Conservation (phyloP, 2,888 invertebrate genomes). For the Cheilosia vulpina region DNA sequence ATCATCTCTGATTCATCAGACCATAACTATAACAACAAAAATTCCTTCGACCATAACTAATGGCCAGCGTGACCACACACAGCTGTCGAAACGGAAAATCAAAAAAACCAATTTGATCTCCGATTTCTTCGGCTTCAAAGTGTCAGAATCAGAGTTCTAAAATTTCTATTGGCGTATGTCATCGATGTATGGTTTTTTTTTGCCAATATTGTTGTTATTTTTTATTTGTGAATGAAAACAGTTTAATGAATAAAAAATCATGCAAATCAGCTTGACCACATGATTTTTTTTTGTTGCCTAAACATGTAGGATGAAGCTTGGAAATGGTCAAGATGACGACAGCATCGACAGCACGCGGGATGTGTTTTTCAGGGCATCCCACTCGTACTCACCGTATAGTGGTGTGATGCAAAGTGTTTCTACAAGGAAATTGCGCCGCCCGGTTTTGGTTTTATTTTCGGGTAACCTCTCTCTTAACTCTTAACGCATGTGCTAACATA, state of each 20-base stretch:
- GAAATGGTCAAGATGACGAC: slow-evolving; percentile 62
- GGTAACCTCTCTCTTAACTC: background rate
- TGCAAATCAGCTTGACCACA: slow-evolving; percentile 60
- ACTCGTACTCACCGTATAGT: slow-evolving; percentile 23
- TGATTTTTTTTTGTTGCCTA: slow-evolving; percentile 24
- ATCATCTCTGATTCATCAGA: slow-evolving; percentile 56
- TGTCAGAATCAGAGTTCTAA: slow-evolving; percentile 35
- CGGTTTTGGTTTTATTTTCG: slow-evolving; percentile 14
- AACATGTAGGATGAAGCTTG: slow-evolving; percentile 58
- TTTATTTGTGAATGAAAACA: slow-evolving; percentile 69
- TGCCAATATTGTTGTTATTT: slow-evolving; percentile 10
- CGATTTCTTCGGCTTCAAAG: slow-evolving; percentile 34
- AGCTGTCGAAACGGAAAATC: slow-evolving; percentile 32
- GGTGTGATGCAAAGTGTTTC: slow-evolving; percentile 38
- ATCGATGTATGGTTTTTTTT: slow-evolving; percentile 4
- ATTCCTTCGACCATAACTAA: slow-evolving; percentile 38
- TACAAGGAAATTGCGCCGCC: background rate
- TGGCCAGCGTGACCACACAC: slow-evolving; percentile 50
- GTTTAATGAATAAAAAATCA: slow-evolving; percentile 70
- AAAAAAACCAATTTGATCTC: slow-evolving; percentile 30
- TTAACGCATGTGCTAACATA: slow-evolving; percentile 54
- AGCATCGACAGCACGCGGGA: slow-evolving; percentile 16
- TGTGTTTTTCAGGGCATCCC: slow-evolving; percentile 40
- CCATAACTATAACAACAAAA: slow-evolving; percentile 2
- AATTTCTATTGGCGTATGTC: background rate